These are phyloP conservation scores for Spinus olivaceus DNA, from an alignment of 2,797 vertebrate species.

Conservation along the genomic window DNA sequence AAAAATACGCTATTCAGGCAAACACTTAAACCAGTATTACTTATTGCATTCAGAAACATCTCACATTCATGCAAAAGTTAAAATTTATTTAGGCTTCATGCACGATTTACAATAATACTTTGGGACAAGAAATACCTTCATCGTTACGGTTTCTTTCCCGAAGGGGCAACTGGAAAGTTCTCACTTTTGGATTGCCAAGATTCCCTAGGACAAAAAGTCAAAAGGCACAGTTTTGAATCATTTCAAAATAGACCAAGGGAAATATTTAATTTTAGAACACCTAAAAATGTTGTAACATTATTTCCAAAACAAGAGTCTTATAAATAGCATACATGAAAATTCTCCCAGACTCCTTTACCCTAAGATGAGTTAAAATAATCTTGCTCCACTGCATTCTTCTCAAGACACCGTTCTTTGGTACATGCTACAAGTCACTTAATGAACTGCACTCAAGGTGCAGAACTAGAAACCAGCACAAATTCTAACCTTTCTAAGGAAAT, in stretches of 20 bases:
- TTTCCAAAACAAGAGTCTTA: background rate
- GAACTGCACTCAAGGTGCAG: background rate
- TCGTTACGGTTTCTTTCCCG: slow-evolving; percentile 60
- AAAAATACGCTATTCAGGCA: background rate
- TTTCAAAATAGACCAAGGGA: background rate
- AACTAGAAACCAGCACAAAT: background rate
- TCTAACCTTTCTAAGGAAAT: background rate
- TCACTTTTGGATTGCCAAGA: slow-evolving; percentile 49
- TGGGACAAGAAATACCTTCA: slow-evolving; percentile 71
- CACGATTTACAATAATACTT: background rate
- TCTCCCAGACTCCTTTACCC: background rate
- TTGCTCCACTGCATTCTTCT: background rate
- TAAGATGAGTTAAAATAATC: background rate
- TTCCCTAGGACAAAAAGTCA: slow-evolving; percentile 60
- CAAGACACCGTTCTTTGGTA: background rate
- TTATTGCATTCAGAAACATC: background rate
- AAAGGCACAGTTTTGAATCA: background rate
- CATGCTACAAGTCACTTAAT: background rate
- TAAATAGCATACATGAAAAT: background rate
- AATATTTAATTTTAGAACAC: background rate
- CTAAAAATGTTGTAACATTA: background rate
- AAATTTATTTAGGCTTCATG: background rate
- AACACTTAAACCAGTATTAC: background rate
- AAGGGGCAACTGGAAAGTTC: slow-evolving; percentile 59
- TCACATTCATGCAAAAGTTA: background rate